Evolutionary conservation across 2,888 invertebrate species (phyloP).

Genomic region (Auanema freiburgensis): DNA sequence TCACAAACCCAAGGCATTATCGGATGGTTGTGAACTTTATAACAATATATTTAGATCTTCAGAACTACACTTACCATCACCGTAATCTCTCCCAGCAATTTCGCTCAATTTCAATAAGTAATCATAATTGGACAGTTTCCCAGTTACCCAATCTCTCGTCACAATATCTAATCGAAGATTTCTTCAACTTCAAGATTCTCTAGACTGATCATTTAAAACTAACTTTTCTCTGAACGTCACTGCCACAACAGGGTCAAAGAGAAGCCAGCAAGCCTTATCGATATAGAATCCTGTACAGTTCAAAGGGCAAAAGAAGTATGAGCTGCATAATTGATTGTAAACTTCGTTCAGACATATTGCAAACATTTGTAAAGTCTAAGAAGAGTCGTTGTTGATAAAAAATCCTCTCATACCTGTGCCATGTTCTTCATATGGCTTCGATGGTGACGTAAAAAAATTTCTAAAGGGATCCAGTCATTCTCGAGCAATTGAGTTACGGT

Average conservation of each 20-base stretch:
- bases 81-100: constrained; percentile 58
- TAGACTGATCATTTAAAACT: too few species aligned
- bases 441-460: constrained; percentile 13
- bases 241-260: constrained; percentile 16
- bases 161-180: constrained; percentile 26
- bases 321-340: constrained; percentile 8
- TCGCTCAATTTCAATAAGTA: constrained; percentile 85
- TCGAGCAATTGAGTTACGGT: constrained; percentile 9
- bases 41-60: constrained; percentile 70
- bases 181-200: too few species aligned
- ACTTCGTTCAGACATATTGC: constrained; percentile 11
- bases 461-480: constrained; percentile 11
- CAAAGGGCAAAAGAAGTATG: constrained; percentile 1
- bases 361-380: constrained; percentile 9
- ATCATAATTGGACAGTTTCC: constrained; percentile 85
- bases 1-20: constrained; percentile 97
- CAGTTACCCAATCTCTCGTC: constrained; percentile 77
- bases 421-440: constrained; percentile 17
- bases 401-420: constrained; percentile 11
- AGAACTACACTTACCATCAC: constrained; percentile 14
- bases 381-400: background rate
- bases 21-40: constrained; percentile 81
- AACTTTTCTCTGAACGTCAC: background rate
- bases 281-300: constrained; percentile 5
- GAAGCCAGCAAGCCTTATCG: constrained; percentile 15